Base-by-base conservation (phyloP, 2,888 invertebrate species). In the Linnaemya vulpina region DNA sequence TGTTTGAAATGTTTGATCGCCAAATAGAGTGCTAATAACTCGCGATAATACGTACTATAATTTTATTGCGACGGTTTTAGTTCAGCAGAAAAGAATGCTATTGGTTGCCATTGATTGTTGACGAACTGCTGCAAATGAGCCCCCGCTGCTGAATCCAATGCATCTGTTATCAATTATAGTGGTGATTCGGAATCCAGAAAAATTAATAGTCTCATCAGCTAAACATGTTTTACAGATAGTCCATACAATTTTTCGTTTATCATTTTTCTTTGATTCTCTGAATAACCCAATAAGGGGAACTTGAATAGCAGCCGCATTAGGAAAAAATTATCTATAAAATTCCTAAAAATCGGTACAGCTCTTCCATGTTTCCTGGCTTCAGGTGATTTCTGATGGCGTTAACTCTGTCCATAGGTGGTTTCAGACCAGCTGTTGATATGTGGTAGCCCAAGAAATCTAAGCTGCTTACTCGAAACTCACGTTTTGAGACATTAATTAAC, bases 401-500 rank as follows among this genome's bases (percentile, higher is more conserved):
- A 1, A 55, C 55, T 55, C 55, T 55, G 4, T 55, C 25, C 10
- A 9, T 3, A 25, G 25, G 55, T 20, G 87, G 87, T 30, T 78
- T 84, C 30, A 80, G 17, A 7, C 68, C 51, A 8, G 15, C 2
- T 1, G 38, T 4, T 1, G 76, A 68, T 9, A 77, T 68, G 15
- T 68, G 20, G n/a, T 77, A 77, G 4, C 67, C 67, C 20, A 77
- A 51, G 49, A 77, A 77, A 10, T 38, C 67, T 10, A 78, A 53
- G 43, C 84, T 83, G 9, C 25, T 7, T 11, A 75, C 68, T 2
- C 78, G 87, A 55, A 88, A 87, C 17, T 70, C 77, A 55, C 86
- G 87, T 83, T 88, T 87, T 0, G 74, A 46, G 9, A 83, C 68
- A 73, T 89, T 90, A 22, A 90, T 87, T 1, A 80, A 67, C 3